Evolutionary conservation across 35 echinoderm and acorn worm genomes (phyloP).

Genomic region (Eucidaris tribuloides): DNA sequence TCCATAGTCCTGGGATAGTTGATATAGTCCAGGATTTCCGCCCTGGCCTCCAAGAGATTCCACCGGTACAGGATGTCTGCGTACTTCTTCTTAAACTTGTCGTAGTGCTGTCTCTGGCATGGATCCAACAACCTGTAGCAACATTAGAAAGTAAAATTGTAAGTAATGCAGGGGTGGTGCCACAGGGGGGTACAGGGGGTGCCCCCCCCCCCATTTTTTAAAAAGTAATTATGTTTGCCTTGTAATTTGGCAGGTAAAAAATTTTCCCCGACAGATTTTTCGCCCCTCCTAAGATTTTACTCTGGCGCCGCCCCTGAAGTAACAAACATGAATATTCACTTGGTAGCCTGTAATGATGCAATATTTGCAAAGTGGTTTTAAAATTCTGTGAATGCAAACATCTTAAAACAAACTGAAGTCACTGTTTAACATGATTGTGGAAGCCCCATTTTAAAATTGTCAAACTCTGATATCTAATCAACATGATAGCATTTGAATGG

Average conservation of each 20-base stretch:
- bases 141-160: not conserved
- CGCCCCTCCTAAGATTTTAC: too few relatives aligned
- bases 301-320: too few relatives aligned
- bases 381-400: not conserved
- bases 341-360: too few relatives aligned
- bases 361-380: not conserved
- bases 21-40: conserved; percentile 74
- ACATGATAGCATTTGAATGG: too few relatives aligned
- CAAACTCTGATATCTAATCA: too few relatives aligned
- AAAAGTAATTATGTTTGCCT: not conserved
- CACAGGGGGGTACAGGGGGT: too few relatives aligned
- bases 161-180: not conserved
- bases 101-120: conserved; percentile 49
- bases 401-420: not conserved
- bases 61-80: conserved; percentile 90
- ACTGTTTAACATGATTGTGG: too few relatives aligned
- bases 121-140: conserved; percentile 68
- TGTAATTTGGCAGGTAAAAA: too few relatives aligned
- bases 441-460: too few relatives aligned
- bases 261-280: too few relatives aligned
- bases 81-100: conserved; percentile 82
- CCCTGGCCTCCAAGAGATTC: conserved; percentile 65
- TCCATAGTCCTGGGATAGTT: conserved; percentile 4
- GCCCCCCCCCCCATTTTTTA: not conserved
- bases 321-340: not conserved